Percentiles rank a stretch among this genome's conserved stretches.
Evolutionary conservation across 1,140 invertebrate genomes (phyloP).

Genomic region (Lepeophtheirus salmonis): DNA sequence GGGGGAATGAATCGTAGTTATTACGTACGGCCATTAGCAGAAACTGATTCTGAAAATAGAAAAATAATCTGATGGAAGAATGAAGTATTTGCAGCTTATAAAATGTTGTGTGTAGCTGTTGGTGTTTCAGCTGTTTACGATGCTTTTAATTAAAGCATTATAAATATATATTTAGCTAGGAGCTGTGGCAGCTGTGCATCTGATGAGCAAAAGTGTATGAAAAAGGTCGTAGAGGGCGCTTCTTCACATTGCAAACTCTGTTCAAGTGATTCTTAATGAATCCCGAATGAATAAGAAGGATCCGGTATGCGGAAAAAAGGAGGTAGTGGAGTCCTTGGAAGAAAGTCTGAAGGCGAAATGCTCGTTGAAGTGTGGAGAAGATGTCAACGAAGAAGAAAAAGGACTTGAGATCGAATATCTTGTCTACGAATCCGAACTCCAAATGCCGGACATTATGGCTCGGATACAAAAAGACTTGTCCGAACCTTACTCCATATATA

Average conservation of each 20-base stretch:
- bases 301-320: background rate
- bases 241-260: background rate
- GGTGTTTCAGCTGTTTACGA: too few relatives aligned
- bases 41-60: too few relatives aligned
- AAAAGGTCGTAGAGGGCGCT: too few relatives aligned
- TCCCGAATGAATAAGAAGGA: background rate
- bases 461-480: constrained; percentile 96
- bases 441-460: constrained; percentile 92
- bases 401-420: constrained; percentile 36
- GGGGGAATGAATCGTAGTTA: too few relatives aligned
- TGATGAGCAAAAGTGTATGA: too few relatives aligned
- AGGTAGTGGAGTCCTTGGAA: background rate
- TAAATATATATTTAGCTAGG: too few relatives aligned
- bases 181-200: too few relatives aligned
- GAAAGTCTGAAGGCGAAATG: background rate
- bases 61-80: too few relatives aligned
- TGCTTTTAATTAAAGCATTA: too few relatives aligned
- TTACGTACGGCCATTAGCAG: too few relatives aligned
- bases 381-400: background rate
- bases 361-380: background rate
- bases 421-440: constrained; percentile 64
- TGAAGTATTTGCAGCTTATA: too few relatives aligned
- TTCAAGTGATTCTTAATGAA: background rate
- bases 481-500: constrained; percentile 99
- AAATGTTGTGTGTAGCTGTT: too few relatives aligned